phyloP scores from a whole-genome alignment of 1,140 invertebrate species.

The Heliconius melpomene region DNA sequence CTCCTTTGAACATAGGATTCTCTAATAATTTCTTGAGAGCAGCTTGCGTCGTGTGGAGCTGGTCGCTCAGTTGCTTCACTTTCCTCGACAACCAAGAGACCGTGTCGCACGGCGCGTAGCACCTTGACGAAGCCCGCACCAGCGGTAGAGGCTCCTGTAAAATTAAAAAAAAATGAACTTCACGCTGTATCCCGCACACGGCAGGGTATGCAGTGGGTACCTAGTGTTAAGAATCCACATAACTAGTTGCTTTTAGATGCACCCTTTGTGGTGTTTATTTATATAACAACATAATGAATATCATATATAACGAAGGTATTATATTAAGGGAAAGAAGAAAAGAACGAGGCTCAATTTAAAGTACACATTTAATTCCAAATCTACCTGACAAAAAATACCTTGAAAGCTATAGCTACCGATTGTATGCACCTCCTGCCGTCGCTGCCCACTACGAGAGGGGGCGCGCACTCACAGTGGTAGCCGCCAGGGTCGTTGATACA shows the following conservation, averaged over 20 bases:
- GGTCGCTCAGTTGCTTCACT: constrained; percentile 81
- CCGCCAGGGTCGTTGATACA: constrained; percentile 84
- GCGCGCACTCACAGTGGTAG: constrained; percentile 81
- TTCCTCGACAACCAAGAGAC: constrained; percentile 82
- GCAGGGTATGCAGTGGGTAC: no score
- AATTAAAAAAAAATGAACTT: no score
- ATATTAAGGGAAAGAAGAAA: no score
- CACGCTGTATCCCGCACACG: no score
- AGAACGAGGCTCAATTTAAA: no score
- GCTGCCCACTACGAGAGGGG: constrained; percentile 76
- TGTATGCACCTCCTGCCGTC: constrained; percentile 84
- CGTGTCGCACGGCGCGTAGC: constrained; percentile 83
- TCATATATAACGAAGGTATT: no score
- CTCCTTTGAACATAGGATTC: constrained; percentile 56
- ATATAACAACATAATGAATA: no score
- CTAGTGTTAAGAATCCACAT: no score
- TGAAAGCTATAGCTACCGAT: constrained; percentile 50
- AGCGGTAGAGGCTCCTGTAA: constrained; percentile 72
- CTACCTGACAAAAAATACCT: constrained; percentile 40
- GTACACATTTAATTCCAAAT: no score
- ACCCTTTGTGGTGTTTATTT: no score
- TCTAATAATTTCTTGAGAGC: constrained; percentile 79
- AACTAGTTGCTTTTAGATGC: no score
- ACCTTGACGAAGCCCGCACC: constrained; percentile 68
- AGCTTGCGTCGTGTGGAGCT: constrained; percentile 82